Evolutionary conservation across 1,140 invertebrate genomes (phyloP), one percentile per base, ranked within the genome.

Genomic region (Drosophila bifasciata): DNA sequence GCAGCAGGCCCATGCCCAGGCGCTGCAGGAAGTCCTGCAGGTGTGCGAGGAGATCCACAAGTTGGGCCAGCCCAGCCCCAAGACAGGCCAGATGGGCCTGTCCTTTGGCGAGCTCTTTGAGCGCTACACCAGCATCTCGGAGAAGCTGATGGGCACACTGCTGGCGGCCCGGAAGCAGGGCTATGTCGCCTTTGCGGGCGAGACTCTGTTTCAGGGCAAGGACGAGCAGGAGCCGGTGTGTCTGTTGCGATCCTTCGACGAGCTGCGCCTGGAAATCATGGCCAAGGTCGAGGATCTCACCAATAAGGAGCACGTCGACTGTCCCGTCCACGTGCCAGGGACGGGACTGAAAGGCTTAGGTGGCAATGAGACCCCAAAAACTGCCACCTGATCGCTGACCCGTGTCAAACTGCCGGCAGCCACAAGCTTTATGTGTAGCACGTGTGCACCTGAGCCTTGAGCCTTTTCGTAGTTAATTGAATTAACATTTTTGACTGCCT

Each of bases 391-490:
- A 48, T 59, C 45, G 36, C 48, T 51, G 77, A 79, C 77, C 77
- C 76, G 41, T 74, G 40, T 78, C 76, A 78, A 21, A 9, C 6
- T 11, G 5, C 11, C 3, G 32, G 11, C 28, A 9, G 8, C 8
- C 25, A 28, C 25, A 9, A 21, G 19, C 11, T 36, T 36, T 36
- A 1, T 3, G 44, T 15, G 8, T 15, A 51, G 69, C 79, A 78
- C 79, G 69, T 79, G 69, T 57, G 48, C 46, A 21, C 56, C 48
- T 28, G 6, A 9, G 9, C 32, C 25, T 50, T 58, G 57, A 84
- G 66, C 80, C 76, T 58, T 66, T 80, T 68, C n/a, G 43, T 68
- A 73, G 66, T 62, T 81, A 86, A 85, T 85, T 85, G 23, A 85
- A 85, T 86, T 85, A 79, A 61, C 43, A 57, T 76, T 67, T 48